Evolutionary conservation across 2,113 vertebrate species (phyloP).

Genomic region (Onychostruthus taczanowskii): DNA sequence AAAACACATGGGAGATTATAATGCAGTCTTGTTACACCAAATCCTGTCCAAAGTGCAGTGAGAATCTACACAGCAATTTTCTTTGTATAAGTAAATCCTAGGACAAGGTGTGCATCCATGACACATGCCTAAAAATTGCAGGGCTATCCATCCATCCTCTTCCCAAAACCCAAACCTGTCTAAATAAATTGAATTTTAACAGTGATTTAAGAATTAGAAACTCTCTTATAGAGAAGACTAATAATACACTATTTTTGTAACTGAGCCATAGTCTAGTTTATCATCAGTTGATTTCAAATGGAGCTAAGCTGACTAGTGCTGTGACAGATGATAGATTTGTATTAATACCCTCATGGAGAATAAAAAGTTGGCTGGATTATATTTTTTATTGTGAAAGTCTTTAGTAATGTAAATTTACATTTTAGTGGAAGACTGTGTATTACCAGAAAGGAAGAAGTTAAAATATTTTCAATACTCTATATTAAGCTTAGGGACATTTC

Average conservation of each 20-base stretch:
- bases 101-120: background rate
- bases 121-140: background rate
- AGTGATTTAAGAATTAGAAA: background rate
- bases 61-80: background rate
- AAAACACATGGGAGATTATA: background rate
- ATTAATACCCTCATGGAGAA: background rate
- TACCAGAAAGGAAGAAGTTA: background rate
- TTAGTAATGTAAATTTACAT: background rate
- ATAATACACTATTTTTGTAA: background rate
- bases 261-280: background rate
- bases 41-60: background rate
- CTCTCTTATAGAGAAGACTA: background rate
- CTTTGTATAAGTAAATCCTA: background rate
- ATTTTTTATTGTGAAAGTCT: background rate
- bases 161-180: background rate
- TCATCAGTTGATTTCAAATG: background rate
- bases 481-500: background rate
- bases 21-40: accelerated
- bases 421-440: background rate
- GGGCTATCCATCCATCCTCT: background rate
- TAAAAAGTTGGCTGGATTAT: background rate
- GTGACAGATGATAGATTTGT: background rate
- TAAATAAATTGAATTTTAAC: background rate
- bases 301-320: background rate
- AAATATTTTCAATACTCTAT: background rate